Percentiles rank a stretch among this genome's conserved stretches.
Conservation (phyloP, 2,113 vertebrate species). For the Tonatia bakeri region DNA sequence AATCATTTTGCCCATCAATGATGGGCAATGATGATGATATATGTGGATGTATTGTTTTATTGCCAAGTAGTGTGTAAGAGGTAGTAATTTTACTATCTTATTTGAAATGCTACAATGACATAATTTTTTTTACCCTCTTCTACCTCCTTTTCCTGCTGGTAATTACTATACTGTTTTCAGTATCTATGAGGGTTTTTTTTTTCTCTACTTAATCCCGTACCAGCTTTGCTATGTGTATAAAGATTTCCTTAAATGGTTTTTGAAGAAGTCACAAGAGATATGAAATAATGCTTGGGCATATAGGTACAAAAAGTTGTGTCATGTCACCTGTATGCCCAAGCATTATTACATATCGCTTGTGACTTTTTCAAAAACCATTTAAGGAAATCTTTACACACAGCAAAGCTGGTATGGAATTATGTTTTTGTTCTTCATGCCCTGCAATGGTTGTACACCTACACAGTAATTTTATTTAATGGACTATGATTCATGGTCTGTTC, state of each 20-base stretch:
- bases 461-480: slow-evolving; percentile 42
- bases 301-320: too few species aligned
- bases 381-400: not conserved
- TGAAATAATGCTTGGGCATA: not conserved
- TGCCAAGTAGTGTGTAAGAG: not conserved
- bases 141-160: too few species aligned
- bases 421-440: not conserved
- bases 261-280: not conserved
- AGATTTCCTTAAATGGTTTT: not conserved
- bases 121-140: not conserved
- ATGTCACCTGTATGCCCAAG: not conserved
- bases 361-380: not conserved
- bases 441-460: not conserved
- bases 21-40: too few species aligned
- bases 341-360: not conserved
- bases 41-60: not conserved
- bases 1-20: not conserved
- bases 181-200: too few species aligned
- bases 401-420: not conserved
- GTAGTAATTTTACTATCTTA: not conserved
- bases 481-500: slow-evolving; percentile 9
- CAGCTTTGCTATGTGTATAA: not conserved
- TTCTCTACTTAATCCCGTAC: not conserved
- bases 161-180: too few species aligned
- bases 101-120: not conserved